phyloP scores from a whole-genome alignment of 1,140 invertebrate genomes.

The Cherax quadricarinatus region DNA sequence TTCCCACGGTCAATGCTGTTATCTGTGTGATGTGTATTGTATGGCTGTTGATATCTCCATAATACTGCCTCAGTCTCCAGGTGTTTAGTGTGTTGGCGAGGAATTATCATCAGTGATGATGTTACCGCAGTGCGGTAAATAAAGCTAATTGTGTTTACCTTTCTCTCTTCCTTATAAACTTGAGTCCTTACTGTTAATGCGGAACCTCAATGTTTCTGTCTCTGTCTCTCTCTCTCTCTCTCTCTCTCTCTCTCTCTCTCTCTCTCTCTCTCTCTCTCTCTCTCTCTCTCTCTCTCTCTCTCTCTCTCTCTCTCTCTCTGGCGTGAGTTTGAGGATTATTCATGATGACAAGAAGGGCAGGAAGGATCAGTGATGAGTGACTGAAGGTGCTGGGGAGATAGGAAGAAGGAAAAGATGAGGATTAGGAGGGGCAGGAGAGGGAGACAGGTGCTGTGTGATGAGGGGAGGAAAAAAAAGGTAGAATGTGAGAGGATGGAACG shows the following conservation, averaged over 20 bases:
- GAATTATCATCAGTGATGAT: too few relatives aligned
- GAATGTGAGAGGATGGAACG: not conserved
- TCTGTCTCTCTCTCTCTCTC: not conserved
- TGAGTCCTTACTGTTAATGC: too few relatives aligned
- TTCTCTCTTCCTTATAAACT: not conserved
- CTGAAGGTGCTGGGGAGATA: not conserved
- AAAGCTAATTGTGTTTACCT: not conserved
- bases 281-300: constrained; percentile 1
- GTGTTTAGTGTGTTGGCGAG: too few relatives aligned
- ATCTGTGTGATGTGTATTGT: too few relatives aligned
- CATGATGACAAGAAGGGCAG: not conserved
- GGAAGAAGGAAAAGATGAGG: not conserved
- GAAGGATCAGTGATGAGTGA: not conserved
- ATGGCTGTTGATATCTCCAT: too few relatives aligned
- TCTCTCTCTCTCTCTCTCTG: not conserved
- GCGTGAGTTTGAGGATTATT: too few relatives aligned
- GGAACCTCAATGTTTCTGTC: not conserved
- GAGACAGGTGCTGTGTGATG: too few relatives aligned
- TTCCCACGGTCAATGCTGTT: too few relatives aligned
- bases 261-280: not conserved
- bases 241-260: constrained; percentile 10
- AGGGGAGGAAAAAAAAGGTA: too few relatives aligned
- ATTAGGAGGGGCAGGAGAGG: too few relatives aligned
- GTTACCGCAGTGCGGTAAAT: too few relatives aligned
- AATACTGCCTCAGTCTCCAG: too few relatives aligned